Base-by-base conservation (phyloP, 53 echinoderm and acorn worm species). In the Apostichopus leukothele region DNA sequence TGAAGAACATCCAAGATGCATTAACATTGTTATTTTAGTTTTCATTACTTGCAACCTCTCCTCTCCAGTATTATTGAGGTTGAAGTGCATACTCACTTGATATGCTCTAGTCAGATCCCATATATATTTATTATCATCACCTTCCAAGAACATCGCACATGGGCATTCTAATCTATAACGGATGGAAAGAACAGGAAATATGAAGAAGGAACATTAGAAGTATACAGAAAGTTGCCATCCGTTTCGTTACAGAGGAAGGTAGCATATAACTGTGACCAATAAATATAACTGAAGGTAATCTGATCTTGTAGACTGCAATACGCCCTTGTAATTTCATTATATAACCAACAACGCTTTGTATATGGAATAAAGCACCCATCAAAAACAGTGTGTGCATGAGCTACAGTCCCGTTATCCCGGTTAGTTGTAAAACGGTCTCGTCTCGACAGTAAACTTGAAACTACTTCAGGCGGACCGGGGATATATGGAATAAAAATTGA, bases 101-200 rank as follows among this genome's bases (percentile, higher is more conserved):
- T 86, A 86, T 0, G 53, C 74, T 86, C 86, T 26, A 1, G 86
- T 86, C 25, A 73, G 86, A 21, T 86, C 86, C 86, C 74, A 71
- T 9, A 86, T 19, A 8, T 86, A 16, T 71, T 71, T 74, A 7
- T 51, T 12, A 7, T 86, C 52, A 52, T 86, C 86, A 9, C 86
- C 86, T 22, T 86, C 13, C 52, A 52, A n/a, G 73, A 86, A 86
- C 53, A 86, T 53, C n/a, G 86, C 86, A 86, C 86, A 86, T 4
- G 20, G 20, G 19, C 86, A 86, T 18, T 50, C 73, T n/a, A 68
- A 4, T 11, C 86, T 92, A 5, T 53, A 59, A 73, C 39, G n/a
- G 19, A 84, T 22, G 21, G 60, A 57, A n/a, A 79, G 53, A 50
- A 7, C 19, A 4, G 6, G 63, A 9, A 3, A 63, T 13, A 10